Percentiles rank a stretch among this genome's conserved stretches.
These are phyloP conservation scores for Lordiphosa fenestrarum DNA, from an alignment of 2,888 invertebrate genomes.

Conservation along the genomic window DNA sequence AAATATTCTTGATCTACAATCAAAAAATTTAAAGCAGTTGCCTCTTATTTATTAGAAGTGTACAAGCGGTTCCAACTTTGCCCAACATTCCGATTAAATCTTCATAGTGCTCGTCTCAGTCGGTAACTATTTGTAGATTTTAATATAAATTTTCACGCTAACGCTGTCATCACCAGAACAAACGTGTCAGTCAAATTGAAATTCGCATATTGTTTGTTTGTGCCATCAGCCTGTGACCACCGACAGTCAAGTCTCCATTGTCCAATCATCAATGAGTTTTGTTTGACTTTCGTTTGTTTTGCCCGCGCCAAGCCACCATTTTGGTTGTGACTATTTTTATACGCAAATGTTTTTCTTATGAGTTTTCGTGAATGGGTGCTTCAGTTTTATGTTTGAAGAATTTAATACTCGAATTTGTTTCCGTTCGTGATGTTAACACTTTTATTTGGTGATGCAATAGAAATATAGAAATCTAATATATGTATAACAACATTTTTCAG, in stretches of 20 bases:
- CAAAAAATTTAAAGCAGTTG: too few relatives aligned
- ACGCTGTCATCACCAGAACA: too few relatives aligned
- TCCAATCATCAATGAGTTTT: conserved; percentile 3
- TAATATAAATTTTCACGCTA: background rate
- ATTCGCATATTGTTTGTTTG: too few relatives aligned
- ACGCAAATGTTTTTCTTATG: conserved; percentile 6
- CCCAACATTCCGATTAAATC: too few relatives aligned
- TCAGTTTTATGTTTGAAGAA: conserved; percentile 37
- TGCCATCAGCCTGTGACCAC: conserved; percentile 1
- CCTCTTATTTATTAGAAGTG: too few relatives aligned
- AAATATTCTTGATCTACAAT: too few relatives aligned
- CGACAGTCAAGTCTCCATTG: background rate
- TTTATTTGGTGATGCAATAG: conserved; percentile 1
- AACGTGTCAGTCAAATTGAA: too few relatives aligned
- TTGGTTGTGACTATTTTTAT: background rate
- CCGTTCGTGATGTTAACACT: conserved; percentile 21
- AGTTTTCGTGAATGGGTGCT: conserved; percentile 18
- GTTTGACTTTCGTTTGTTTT: conserved; percentile 3
- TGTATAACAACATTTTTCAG: conserved; percentile 26
- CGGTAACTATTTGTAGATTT: too few relatives aligned
- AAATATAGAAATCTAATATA: conserved; percentile 21
- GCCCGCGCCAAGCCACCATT: too few relatives aligned
- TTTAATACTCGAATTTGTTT: conserved; percentile 17
- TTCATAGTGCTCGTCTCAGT: too few relatives aligned
- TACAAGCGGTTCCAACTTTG: too few relatives aligned